Evolutionary conservation across 64 coral and sea anemone genomes (phyloP), one percentile per base, ranked within the genome.

Genomic region (Montipora foliosa): DNA sequence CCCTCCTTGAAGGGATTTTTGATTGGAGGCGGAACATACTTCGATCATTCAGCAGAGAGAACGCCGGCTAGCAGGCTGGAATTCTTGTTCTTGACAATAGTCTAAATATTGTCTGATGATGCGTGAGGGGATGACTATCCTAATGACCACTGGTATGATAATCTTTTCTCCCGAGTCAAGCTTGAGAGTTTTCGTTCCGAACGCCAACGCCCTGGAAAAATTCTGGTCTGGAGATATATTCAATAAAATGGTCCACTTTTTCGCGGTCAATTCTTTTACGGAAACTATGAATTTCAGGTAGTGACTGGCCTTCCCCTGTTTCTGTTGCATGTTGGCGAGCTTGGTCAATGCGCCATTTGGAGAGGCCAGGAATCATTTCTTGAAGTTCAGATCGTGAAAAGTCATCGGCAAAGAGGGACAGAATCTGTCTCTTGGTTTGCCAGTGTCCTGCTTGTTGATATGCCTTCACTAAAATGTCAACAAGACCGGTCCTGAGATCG

Each of bases 1-100:
- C 92, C 92, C n/a, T 94, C 93, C 87, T 5, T 78, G 83, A 8
- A 94, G 86, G 10, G 93, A 94, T 79, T 84, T 94, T 21, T 94
- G 92, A 13, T 50, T 49, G 47, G 87, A 94, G 58, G 73, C 72
- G 3, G 80, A 67, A 87, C 87, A 90, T 13, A 94, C 79, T 61
- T 94, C 93, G 57, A 84, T 90, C 87, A 83, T 94, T 47, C 87
- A 3, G 49, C 47, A 89, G 44, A 94, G 87, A 71, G 77, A 74
- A 16, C 87, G 21, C 74, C 84, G 6, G 17, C 82, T 80, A n/a
- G 92, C 74, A 12, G 83, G 83, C 52, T 67, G 72, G 64, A 93
- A 88, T 19, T 71, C 66, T 79, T 93, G 82, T 79, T 93, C 78
- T 52, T 86, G 53, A 67, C 83, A 93, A 62, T 93, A 93, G n/a